Conservation (phyloP, 2,888 invertebrate genomes). For the Dryadula phaetusa region DNA sequence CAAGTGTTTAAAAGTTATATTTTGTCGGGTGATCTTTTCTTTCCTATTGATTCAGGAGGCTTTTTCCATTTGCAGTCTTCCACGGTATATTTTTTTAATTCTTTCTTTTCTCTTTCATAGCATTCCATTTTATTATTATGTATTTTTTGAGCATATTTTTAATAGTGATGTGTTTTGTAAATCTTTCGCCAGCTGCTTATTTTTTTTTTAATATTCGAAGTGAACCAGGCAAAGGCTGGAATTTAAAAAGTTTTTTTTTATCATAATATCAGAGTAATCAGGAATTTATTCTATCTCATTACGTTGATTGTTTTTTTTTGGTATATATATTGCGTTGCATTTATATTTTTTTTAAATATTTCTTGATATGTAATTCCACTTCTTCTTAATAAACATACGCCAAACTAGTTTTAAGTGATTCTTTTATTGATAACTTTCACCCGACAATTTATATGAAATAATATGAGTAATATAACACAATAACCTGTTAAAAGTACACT, state of each 20-base stretch:
- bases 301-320: background rate
- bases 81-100: background rate
- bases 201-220: background rate
- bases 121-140: conserved; percentile 16
- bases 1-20: conserved; percentile 44
- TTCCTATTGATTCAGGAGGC: background rate
- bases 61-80: conserved; percentile 16
- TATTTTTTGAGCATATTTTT: background rate
- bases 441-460: conserved; percentile 48
- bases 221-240: background rate
- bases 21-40: conserved; percentile 50
- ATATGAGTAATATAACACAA: conserved; percentile 49
- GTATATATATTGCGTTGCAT: background rate
- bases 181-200: background rate
- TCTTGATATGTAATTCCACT: conserved; percentile 3
- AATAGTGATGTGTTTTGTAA: background rate
- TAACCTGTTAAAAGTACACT: conserved; percentile 37
- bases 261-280: too few relatives aligned
- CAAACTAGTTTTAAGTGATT: conserved; percentile 62
- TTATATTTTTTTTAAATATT: background rate
- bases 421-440: conserved; percentile 40
- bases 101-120: background rate
- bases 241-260: background rate
- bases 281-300: too few relatives aligned
- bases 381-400: conserved; percentile 50